Percentiles rank a stretch among this genome's conserved stretches.
Conservation (phyloP, 2,888 invertebrate genomes). For the Dolichopus griseipennis region DNA sequence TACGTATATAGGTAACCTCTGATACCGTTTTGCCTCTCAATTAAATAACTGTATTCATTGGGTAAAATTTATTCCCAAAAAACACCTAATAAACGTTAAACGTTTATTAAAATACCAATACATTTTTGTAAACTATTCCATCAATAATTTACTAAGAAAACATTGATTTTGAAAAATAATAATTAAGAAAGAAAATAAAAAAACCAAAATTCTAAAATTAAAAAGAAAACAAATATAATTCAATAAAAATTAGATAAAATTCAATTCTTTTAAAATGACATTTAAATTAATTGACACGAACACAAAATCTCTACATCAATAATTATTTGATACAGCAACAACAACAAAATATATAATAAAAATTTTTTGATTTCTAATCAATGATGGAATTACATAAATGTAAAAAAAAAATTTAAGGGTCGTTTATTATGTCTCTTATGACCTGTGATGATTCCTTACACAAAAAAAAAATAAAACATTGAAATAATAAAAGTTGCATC, state of each 20-base stretch:
- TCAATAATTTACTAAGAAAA: too few relatives aligned
- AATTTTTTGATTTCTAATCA: background rate
- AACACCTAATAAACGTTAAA: too few relatives aligned
- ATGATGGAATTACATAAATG: background rate
- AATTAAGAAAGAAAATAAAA: too few relatives aligned
- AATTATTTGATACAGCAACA: background rate
- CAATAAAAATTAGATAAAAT: conserved; percentile 4
- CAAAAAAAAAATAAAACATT: too few relatives aligned
- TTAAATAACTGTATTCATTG: background rate
- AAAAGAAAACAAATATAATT: background rate
- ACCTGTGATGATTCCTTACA: background rate
- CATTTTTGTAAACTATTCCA: too few relatives aligned
- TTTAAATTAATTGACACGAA: background rate
- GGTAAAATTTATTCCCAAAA: background rate
- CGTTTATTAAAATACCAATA: too few relatives aligned
- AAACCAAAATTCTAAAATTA: background rate
- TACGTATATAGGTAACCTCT: too few relatives aligned
- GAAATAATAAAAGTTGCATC: background rate
- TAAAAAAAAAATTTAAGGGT: background rate
- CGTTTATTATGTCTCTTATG: background rate
- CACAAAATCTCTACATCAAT: background rate
- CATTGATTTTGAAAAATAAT: too few relatives aligned
- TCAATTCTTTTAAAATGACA: background rate
- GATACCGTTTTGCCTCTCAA: background rate
- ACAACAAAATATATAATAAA: background rate